Percentiles rank a stretch among this genome's conserved stretches.
Evolutionary conservation across 1,140 invertebrate species (phyloP).

Genomic region (Cydia amplana): DNA sequence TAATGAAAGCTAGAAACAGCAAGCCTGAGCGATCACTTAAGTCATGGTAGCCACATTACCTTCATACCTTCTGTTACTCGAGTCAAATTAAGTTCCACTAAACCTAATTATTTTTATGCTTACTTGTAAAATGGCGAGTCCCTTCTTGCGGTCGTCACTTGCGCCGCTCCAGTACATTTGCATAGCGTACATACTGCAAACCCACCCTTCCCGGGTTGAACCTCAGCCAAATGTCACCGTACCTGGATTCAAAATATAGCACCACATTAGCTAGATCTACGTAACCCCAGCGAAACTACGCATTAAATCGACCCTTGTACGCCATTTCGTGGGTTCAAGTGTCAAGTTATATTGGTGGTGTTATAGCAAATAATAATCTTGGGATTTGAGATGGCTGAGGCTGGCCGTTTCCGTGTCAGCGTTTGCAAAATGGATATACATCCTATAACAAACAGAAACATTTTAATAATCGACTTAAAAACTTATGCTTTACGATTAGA

Average conservation of each 20-base stretch:
- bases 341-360: conserved; percentile 27
- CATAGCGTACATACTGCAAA: conserved; percentile 49
- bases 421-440: conserved; percentile 20
- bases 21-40: too few species aligned
- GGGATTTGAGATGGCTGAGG: conserved; percentile 24
- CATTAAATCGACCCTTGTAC: conserved; percentile 15
- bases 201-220: conserved; percentile 46
- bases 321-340: neutral
- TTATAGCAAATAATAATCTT: conserved; percentile 28
- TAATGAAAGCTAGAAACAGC: too few species aligned
- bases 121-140: neutral
- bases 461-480: neutral
- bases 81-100: neutral
- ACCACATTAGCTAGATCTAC: conserved; percentile 31
- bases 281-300: conserved; percentile 7
- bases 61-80: too few species aligned
- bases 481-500: too few species aligned
- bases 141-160: conserved; percentile 37
- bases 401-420: conserved; percentile 11
- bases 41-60: too few species aligned
- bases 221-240: conserved; percentile 51
- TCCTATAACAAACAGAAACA: conserved; percentile 5
- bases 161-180: conserved; percentile 48
- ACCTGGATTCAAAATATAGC: conserved; percentile 37
- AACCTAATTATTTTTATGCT: neutral